These are phyloP conservation scores for Oryzias sinensis DNA, from an alignment of 2,797 vertebrate species.

Conservation along the genomic window DNA sequence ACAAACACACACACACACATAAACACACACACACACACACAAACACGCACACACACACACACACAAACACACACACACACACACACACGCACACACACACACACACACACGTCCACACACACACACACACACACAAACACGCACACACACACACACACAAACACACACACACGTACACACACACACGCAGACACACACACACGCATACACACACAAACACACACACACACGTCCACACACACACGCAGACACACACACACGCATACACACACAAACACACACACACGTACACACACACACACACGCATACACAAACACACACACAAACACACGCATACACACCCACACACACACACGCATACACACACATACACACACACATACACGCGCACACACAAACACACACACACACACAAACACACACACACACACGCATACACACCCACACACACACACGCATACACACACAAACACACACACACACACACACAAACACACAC, in stretches of 20 bases:
- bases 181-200: conserved; percentile 4
- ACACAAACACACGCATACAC: conserved; percentile 3
- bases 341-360: conserved; percentile 1
- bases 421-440: background rate
- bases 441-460: conserved; percentile 5
- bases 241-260: conserved; percentile 2
- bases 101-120: conserved; percentile 9
- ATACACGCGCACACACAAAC: conserved; percentile 1
- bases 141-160: conserved; percentile 2
- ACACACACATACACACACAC: conserved; percentile 3
- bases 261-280: conserved; percentile 7
- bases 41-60: conserved; percentile 7
- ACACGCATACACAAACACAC: background rate
- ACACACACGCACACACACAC: background rate
- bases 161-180: conserved; percentile 11
- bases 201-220: background rate
- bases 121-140: conserved; percentile 3
- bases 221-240: conserved; percentile 4
- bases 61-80: conserved; percentile 9
- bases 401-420: conserved; percentile 10
- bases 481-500: conserved; percentile 4
- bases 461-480: conserved; percentile 4
- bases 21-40: conserved; percentile 3
- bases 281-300: conserved; percentile 8
- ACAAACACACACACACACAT: conserved; percentile 3